A percentile compares a stretch with the other conserved stretches of the same genome.
Evolutionary conservation across 2,797 vertebrate species (phyloP).

Genomic region (Triplophysa bombifrons): DNA sequence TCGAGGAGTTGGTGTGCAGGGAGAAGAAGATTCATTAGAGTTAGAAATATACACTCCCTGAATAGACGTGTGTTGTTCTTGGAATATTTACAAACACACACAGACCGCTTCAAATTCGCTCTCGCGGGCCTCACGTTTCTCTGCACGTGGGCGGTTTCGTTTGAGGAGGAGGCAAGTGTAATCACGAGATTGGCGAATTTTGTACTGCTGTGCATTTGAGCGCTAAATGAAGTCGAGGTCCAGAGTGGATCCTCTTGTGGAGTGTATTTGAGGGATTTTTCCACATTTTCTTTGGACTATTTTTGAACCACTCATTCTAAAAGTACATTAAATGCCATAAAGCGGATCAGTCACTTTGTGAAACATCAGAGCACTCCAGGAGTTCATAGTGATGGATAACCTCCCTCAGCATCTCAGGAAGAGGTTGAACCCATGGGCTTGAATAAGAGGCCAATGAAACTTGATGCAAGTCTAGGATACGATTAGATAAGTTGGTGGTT

Average conservation of each 20-base stretch:
- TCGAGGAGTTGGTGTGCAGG: background rate
- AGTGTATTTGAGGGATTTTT: slow-evolving; percentile 1
- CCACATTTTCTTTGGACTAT: background rate
- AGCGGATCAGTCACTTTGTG: slow-evolving; percentile 35
- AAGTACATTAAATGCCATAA: slow-evolving; percentile 29
- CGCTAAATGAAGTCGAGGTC: slow-evolving; percentile 25
- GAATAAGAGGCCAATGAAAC: slow-evolving; percentile 12
- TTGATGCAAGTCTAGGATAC: background rate
- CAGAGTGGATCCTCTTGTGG: slow-evolving; percentile 1
- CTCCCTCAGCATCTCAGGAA: slow-evolving; percentile 31
- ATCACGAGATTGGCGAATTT: slow-evolving; percentile 31
- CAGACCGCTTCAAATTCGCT: background rate
- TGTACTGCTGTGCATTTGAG: slow-evolving; percentile 37
- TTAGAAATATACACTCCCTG: slow-evolving; percentile 17
- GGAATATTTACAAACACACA: slow-evolving; percentile 18
- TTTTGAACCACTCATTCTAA: slow-evolving; percentile 10
- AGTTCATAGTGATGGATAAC: slow-evolving; percentile 38
- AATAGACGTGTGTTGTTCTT: slow-evolving; percentile 7
- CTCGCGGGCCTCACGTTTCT: slow-evolving; percentile 1
- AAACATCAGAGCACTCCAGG: slow-evolving; percentile 25
- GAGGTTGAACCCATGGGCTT: slow-evolving; percentile 5
- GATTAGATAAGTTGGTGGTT: slow-evolving; percentile 1
- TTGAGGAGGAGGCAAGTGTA: slow-evolving; percentile 5
- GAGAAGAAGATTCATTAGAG: slow-evolving; percentile 30
- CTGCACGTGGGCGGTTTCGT: slow-evolving; percentile 1